Conservation (phyloP, 2,888 invertebrate species). For the Tanypteryx hageni region DNA sequence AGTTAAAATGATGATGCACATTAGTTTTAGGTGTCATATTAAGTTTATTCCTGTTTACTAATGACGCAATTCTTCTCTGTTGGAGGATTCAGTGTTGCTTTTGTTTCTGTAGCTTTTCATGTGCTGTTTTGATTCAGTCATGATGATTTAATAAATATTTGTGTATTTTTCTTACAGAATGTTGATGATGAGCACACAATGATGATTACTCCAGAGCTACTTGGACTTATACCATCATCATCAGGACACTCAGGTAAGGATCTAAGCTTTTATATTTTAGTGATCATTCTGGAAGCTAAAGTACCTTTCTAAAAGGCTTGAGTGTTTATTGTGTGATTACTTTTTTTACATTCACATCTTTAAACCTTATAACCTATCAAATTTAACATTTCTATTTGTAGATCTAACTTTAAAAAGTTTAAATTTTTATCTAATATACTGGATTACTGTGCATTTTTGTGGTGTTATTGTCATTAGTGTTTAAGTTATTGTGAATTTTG, state of each 20-base stretch:
- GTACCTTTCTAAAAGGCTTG: slow-evolving; percentile 1
- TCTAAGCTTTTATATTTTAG: not conserved
- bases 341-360: not conserved
- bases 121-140: not conserved
- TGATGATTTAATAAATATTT: not conserved
- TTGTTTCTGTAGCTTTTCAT: not conserved
- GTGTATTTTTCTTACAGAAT: slow-evolving; percentile 70
- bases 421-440: not conserved
- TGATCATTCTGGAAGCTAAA: no score
- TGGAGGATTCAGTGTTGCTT: not conserved
- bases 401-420: not conserved
- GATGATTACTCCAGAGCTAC: slow-evolving; percentile 81
- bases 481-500: no score
- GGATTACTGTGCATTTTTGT: no score
- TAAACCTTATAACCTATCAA: not conserved
- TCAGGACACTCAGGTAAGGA: slow-evolving; percentile 69
- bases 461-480: no score
- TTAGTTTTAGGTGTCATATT: no score
- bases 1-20: no score
- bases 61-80: not conserved
- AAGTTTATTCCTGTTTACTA: not conserved
- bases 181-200: slow-evolving; percentile 78
- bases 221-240: slow-evolving; percentile 78
- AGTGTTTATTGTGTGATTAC: not conserved
- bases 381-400: not conserved